These are phyloP conservation scores for Ispidina lecontei DNA, from an alignment of 2,797 vertebrate genomes.

Conservation along the genomic window DNA sequence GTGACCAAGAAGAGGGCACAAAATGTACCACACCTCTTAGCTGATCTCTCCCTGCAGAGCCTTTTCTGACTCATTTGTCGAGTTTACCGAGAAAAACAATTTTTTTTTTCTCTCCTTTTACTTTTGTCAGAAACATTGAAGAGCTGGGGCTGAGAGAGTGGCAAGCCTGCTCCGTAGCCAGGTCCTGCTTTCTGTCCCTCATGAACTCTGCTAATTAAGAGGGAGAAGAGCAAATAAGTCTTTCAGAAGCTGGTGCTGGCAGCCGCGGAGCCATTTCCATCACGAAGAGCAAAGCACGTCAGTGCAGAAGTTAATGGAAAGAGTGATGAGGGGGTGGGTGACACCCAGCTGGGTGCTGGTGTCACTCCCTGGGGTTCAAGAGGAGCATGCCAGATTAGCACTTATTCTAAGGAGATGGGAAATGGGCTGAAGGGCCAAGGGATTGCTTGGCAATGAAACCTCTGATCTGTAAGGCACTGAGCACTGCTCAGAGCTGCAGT, in stretches of 20 bases:
- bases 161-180: neutral
- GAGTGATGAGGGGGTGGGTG: neutral
- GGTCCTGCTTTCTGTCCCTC: neutral
- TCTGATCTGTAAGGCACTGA: neutral
- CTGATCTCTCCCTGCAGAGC: neutral
- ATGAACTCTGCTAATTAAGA: neutral
- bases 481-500: neutral
- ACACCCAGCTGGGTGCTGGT: neutral
- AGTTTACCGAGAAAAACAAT: conserved; percentile 57
- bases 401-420: neutral
- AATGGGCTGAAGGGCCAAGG: neutral
- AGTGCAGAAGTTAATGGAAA: neutral
- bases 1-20: conserved; percentile 46
- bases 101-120: neutral
- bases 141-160: neutral
- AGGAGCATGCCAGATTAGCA: fast-evolving
- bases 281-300: fast-evolving
- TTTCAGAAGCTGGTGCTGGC: neutral
- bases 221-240: neutral
- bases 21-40: neutral
- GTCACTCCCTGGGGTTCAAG: neutral
- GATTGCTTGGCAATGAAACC: neutral
- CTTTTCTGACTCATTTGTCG: conserved; percentile 59
- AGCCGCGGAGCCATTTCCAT: fast-evolving
- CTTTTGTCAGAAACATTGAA: conserved; percentile 23